Conservation (phyloP, 2,113 vertebrate species). For the Pipra filicauda region DNA sequence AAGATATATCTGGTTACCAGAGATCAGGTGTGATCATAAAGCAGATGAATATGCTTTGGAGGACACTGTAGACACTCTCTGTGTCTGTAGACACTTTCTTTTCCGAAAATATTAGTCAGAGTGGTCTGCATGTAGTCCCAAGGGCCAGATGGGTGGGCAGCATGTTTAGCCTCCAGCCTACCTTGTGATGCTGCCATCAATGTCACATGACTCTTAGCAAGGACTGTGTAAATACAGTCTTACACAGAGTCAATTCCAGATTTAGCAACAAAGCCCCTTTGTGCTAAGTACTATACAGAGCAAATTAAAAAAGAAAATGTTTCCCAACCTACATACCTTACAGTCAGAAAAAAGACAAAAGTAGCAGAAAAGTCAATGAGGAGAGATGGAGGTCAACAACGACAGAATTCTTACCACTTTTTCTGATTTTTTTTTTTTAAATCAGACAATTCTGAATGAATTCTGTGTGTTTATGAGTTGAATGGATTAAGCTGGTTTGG, state of each 20-base stretch:
- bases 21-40: not conserved
- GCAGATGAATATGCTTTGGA: not conserved
- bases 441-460: not conserved
- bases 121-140: not conserved
- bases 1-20: not conserved
- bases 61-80: not conserved
- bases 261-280: not conserved
- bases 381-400: not conserved
- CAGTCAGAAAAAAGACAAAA: not conserved
- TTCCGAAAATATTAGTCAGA: not conserved
- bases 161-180: not conserved
- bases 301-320: not conserved
- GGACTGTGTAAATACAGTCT: not conserved
- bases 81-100: too few species aligned
- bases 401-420: not conserved
- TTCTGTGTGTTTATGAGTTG: not conserved
- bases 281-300: not conserved
- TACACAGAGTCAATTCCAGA: not conserved
- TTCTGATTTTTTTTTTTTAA: not conserved
- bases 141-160: not conserved
- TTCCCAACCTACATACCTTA: not conserved
- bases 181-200: not conserved
- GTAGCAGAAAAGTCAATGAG: not conserved
- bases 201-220: not conserved
- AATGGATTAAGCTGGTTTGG: not conserved